Conservation (phyloP, 2,888 invertebrate genomes). For the Xylocampa areola region DNA sequence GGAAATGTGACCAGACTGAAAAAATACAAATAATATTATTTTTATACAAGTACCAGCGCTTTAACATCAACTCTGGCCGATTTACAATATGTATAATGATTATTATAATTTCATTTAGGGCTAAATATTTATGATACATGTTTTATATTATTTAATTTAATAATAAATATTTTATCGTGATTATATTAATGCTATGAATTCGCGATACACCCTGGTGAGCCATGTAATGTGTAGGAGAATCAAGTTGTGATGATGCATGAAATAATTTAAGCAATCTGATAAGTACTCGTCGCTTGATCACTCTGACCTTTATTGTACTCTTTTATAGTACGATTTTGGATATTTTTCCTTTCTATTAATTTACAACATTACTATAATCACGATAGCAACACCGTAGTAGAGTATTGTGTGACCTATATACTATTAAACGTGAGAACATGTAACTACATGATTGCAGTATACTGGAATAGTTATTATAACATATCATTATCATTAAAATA, state of each 20-base stretch:
- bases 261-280: neutral
- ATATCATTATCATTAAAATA: constrained; percentile 30
- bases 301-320: constrained; percentile 13
- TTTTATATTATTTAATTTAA: constrained; percentile 39
- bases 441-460: constrained; percentile 43
- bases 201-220: no score
- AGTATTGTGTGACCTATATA: constrained; percentile 56
- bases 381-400: constrained; percentile 39
- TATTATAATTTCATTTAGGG: constrained; percentile 37
- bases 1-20: constrained; percentile 50
- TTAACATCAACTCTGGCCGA: constrained; percentile 30
- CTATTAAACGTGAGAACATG: constrained; percentile 48
- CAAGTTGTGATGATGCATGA: neutral
- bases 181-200: constrained; percentile 33
- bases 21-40: constrained; percentile 30
- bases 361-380: constrained; percentile 40
- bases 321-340: neutral
- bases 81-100: constrained; percentile 33
- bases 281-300: neutral
- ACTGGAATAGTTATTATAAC: constrained; percentile 36
- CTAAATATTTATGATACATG: constrained; percentile 45
- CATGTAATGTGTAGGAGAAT: neutral
- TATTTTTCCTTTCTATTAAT: neutral
- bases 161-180: constrained; percentile 17
- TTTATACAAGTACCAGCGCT: constrained; percentile 41